A percentile compares a stretch with the other conserved stretches of the same genome.
Conservation (phyloP, 1,140 invertebrate genomes). For the Chrysoperla carnea region DNA sequence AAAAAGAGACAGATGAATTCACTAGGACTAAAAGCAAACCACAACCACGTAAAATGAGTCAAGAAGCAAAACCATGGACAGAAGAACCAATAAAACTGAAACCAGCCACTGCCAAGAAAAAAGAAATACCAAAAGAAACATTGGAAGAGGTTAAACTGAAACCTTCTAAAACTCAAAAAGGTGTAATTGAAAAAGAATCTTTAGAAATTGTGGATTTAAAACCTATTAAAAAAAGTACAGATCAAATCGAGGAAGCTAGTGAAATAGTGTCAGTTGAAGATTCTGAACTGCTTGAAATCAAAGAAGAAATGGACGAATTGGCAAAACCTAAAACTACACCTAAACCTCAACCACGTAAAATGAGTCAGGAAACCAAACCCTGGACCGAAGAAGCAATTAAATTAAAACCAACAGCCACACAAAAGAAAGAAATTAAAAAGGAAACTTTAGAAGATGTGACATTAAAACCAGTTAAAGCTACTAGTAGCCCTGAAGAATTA, state of each 20-base stretch:
- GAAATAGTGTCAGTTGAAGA: constrained; percentile 13
- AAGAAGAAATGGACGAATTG: constrained; percentile 6
- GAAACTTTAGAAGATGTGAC: constrained; percentile 12
- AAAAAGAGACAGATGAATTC: constrained; percentile 18
- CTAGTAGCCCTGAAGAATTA: constrained; percentile 29
- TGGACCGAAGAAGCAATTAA: constrained; percentile 21
- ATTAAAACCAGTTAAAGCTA: constrained; percentile 19
- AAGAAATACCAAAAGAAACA: constrained; percentile 22
- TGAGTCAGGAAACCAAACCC: constrained; percentile 9
- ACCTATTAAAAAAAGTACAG: neutral
- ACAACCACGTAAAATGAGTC: neutral
- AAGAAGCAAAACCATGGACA: constrained; percentile 22
- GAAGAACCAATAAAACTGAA: constrained; percentile 27
- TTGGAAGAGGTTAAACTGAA: constrained; percentile 25
- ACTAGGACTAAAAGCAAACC: constrained; percentile 6
- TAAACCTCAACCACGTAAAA: constrained; percentile 9
- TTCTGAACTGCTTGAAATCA: neutral
- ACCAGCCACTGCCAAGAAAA: constrained; percentile 18
- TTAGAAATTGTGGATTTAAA: constrained; percentile 17
- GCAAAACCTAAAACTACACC: constrained; percentile 5
- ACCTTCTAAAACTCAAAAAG: constrained; percentile 11
- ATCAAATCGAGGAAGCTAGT: constrained; percentile 3
- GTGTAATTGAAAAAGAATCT: constrained; percentile 2
- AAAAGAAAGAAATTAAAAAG: constrained; percentile 13
- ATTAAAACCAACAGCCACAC: constrained; percentile 14